Conservation (phyloP, 2,797 vertebrate species). For the Melopsittacus undulatus region DNA sequence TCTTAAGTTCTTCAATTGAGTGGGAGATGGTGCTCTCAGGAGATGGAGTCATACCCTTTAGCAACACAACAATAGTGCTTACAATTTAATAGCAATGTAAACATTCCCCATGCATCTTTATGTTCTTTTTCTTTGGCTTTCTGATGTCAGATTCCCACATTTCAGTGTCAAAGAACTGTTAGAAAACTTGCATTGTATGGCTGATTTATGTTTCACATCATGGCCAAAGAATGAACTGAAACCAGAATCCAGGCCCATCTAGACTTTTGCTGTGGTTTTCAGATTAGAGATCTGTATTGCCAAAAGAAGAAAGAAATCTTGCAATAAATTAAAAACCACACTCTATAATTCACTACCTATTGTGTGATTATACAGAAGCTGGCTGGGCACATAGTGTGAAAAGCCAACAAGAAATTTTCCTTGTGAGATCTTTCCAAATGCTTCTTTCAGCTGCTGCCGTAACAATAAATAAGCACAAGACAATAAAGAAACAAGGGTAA, state of each 20-base stretch:
- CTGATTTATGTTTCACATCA: conserved; percentile 1
- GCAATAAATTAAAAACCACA: background rate
- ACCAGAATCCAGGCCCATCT: conserved; percentile 25
- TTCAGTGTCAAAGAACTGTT: background rate
- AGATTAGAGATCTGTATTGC: background rate
- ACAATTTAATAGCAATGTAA: background rate
- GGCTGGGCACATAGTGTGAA: background rate
- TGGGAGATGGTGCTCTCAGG: background rate
- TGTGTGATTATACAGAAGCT: conserved; percentile 49
- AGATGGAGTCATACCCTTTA: background rate
- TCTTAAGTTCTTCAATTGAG: background rate
- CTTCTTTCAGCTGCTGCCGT: conserved; percentile 40
- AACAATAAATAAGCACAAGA: conserved; percentile 14
- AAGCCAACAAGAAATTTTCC: conserved; percentile 18
- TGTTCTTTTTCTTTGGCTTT: background rate
- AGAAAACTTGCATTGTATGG: background rate
- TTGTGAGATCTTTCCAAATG: conserved; percentile 42
- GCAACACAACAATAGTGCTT: background rate
- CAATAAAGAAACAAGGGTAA: background rate
- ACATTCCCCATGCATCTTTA: background rate
- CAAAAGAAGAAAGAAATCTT: background rate
- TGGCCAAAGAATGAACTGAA: conserved; percentile 40
- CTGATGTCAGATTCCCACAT: background rate
- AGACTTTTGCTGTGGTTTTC: conserved; percentile 4
- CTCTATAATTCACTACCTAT: conserved; percentile 40